A percentile compares a stretch with the other conserved stretches of the same genome.
Conservation (phyloP, 2,797 vertebrate species). For the Sebastolobus alascanus region DNA sequence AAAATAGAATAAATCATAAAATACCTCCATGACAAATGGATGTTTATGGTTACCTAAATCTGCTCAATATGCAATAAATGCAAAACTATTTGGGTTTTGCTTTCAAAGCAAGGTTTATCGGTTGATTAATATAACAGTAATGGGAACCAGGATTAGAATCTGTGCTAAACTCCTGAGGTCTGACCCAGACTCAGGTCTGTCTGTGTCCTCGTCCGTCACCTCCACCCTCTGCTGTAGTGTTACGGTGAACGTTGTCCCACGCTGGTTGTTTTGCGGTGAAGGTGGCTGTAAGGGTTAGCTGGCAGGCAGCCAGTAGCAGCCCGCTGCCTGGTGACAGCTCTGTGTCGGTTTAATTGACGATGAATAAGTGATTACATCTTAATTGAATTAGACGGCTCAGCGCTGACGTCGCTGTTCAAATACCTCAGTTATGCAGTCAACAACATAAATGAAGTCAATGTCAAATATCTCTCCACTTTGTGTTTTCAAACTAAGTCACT, state of each 20-base stretch:
- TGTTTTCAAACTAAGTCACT: neutral
- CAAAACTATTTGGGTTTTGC: too few species aligned
- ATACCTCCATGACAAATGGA: too few species aligned
- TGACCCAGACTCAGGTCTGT: neutral
- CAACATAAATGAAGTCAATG: neutral
- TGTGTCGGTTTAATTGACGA: conserved; percentile 41
- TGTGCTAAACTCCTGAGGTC: neutral
- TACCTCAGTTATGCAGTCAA: conserved; percentile 1
- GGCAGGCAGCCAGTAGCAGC: conserved; percentile 31
- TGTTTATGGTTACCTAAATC: too few species aligned
- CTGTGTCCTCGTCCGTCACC: neutral
- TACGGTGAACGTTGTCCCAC: neutral
- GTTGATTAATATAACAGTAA: neutral
- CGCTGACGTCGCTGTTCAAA: conserved; percentile 13
- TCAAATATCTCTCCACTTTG: neutral
- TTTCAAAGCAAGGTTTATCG: too few species aligned
- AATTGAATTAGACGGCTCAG: conserved; percentile 37
- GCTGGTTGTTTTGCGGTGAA: conserved; percentile 1
- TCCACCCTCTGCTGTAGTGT: neutral
- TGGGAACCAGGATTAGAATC: neutral
- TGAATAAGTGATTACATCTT: conserved; percentile 52
- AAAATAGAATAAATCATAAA: too few species aligned
- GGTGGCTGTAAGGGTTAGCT: conserved; percentile 20
- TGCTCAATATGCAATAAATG: too few species aligned
- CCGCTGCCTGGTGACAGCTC: conserved; percentile 18